Conservation (phyloP, 2,797 vertebrate genomes). For the Decapterus maruadsi region DNA sequence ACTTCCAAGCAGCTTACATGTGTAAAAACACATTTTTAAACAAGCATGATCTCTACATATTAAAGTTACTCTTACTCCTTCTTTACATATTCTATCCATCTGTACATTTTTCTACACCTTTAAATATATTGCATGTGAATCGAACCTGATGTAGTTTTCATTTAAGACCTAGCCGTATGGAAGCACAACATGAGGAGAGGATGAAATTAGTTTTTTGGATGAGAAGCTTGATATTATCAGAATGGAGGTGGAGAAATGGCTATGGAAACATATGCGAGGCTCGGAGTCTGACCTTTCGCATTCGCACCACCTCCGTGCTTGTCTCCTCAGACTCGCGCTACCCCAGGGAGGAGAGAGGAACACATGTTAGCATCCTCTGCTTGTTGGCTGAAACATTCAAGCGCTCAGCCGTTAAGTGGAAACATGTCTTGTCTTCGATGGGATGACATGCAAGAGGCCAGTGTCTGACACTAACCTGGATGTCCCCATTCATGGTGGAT, state of each 20-base stretch:
- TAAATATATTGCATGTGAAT: constrained; percentile 36
- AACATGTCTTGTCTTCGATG: constrained; percentile 22
- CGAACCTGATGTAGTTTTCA: constrained; percentile 55
- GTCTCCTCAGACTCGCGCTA: constrained; percentile 88
- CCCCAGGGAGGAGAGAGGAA: constrained; percentile 75
- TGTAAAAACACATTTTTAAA: constrained; percentile 31
- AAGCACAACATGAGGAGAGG: constrained; percentile 69
- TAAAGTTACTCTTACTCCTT: constrained; percentile 4
- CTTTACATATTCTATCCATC: constrained; percentile 18
- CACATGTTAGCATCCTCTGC: constrained; percentile 72
- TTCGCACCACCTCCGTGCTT: constrained; percentile 90
- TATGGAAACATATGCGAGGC: constrained; percentile 38
- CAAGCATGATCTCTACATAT: constrained; percentile 7
- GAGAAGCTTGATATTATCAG: constrained; percentile 52
- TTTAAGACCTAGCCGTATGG: constrained; percentile 54
- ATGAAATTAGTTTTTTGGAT: constrained; percentile 61
- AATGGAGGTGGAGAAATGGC: constrained; percentile 64
- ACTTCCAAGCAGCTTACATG: background rate
- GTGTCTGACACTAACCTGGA: constrained; percentile 90
- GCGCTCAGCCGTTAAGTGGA: constrained; percentile 31
- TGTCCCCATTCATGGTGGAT: constrained; percentile 89
- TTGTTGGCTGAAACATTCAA: constrained; percentile 39
- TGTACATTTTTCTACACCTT: constrained; percentile 35
- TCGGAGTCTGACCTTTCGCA: constrained; percentile 94
- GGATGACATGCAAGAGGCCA: constrained; percentile 38